phyloP scores from a whole-genome alignment of 2,888 invertebrate genomes.

The Ectemnius lituratus region DNA sequence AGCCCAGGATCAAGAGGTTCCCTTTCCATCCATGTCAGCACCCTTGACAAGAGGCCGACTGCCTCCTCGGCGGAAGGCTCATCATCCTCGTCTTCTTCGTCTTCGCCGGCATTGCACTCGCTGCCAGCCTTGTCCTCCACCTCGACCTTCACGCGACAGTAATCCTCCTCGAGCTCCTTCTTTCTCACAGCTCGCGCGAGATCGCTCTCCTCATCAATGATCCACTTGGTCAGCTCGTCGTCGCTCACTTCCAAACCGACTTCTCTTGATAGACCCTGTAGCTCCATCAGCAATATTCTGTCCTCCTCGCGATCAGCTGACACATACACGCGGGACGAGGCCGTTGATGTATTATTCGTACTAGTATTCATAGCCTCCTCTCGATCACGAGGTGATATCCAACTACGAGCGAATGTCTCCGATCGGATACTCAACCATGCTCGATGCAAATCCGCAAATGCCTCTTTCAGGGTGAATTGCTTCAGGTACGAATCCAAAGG shows the following conservation, averaged over 20 bases:
- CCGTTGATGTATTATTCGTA: constrained; percentile 14
- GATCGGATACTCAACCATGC: constrained; percentile 77
- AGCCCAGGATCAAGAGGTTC: constrained; percentile 78
- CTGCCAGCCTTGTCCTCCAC: constrained; percentile 49
- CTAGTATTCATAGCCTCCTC: constrained; percentile 42
- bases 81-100: constrained; percentile 52
- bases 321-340: constrained; percentile 52
- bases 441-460: constrained; percentile 77
- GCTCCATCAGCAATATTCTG: constrained; percentile 58
- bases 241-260: constrained; percentile 66
- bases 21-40: constrained; percentile 79
- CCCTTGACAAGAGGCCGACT: constrained; percentile 75
- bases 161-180: constrained; percentile 57
- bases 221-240: constrained; percentile 66
- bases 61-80: constrained; percentile 76
- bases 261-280: constrained; percentile 63
- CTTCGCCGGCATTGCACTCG: constrained; percentile 56
- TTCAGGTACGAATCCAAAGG: constrained; percentile 53
- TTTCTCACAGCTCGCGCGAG: constrained; percentile 60
- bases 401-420: constrained; percentile 76
- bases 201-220: constrained; percentile 68
- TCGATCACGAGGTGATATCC: constrained; percentile 66
- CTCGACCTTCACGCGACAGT: constrained; percentile 56
- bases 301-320: constrained; percentile 59
- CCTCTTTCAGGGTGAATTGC: constrained; percentile 76